Evolutionary conservation across 2,113 vertebrate genomes (phyloP), one percentile per base, ranked within the genome.

Genomic region (Apaloderma vittatum): DNA sequence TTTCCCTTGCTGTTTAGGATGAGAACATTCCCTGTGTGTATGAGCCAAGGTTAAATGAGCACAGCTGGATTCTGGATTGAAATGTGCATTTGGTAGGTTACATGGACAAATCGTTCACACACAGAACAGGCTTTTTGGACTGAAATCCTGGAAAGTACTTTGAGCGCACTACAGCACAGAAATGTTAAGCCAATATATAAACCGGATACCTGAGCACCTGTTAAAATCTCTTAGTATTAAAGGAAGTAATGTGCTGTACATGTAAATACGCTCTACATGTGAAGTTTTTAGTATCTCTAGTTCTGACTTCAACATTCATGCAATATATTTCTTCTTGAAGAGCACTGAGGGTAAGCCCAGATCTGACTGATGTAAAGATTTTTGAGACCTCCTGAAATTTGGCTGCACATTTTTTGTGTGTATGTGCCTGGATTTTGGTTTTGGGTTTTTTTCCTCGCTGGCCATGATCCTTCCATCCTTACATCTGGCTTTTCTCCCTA

Each of bases 1-100:
- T 86, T 94, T 91, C 59, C 48, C 23, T 57, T 7, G 61, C 72
- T 67, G 15, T 86, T 88, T 30, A 90, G 86, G 73, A 89, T 75
- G 79, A 78, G 95, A 96, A 81, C 88, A 63, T 30, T 96, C 52
- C 34, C 65, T 81, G 59, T 74, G 76, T 6, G 0, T 52, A 16
- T 19, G 65, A 96, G 94, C 83, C 92, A 90, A 81, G 90, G 92
- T 95, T 94, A 96, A 97, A 86, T 72, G 94, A 97, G 90, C 90
- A 84, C 94, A 96, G 90, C 85, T 96, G 96, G 93, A 86, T 83
- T 93, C 90, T 90, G 79, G 76, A 68, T 83, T 93, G 88, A 88
- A 86, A 45, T 75, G 57, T 5, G 9, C 49, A 29, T 91, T 92
- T 88, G n/a, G 68, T 88, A 67, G 49, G 65, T 95, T 93, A 88